Conservation (phyloP, 2,113 vertebrate species). For the Herpetotheres cachinnans region DNA sequence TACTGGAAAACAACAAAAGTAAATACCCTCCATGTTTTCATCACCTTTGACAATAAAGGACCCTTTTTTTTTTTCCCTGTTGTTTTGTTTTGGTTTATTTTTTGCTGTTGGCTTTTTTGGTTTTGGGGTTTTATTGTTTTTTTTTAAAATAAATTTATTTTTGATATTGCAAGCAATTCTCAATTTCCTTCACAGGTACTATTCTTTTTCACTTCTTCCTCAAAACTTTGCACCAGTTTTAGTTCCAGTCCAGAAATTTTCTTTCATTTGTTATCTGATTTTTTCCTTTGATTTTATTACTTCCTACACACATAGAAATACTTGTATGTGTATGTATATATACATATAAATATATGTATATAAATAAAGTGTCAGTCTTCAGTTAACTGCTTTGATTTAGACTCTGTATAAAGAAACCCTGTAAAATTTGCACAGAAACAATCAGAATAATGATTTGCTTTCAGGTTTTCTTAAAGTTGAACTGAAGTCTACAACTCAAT, state of each 20-base stretch:
- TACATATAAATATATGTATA: not conserved
- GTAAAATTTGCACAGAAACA: not conserved
- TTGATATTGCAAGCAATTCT: not conserved
- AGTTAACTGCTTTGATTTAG: not conserved
- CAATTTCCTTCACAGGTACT: not conserved
- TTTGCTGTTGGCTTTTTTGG: not conserved
- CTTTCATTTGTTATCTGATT: not conserved
- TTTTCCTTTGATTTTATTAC: not conserved
- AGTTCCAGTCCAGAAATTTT: not conserved
- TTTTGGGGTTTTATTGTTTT: not conserved
- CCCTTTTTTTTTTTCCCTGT: fast-evolving
- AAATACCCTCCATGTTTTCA: not conserved
- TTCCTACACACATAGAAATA: not conserved
- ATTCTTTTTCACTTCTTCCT: not conserved
- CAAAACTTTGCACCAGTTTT: not conserved
- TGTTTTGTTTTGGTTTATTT: not conserved
- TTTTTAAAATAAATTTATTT: not conserved
- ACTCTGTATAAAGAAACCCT: not conserved
- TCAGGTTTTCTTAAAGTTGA: not conserved
- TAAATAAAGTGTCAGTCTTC: not conserved
- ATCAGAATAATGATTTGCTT: not conserved
- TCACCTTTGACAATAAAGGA: not conserved
- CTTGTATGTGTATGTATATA: not conserved
- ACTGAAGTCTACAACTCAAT: not conserved
- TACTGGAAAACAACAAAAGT: not conserved